Base-by-base conservation (phyloP, 2,113 vertebrate species). In the Macquaria australasica region DNA sequence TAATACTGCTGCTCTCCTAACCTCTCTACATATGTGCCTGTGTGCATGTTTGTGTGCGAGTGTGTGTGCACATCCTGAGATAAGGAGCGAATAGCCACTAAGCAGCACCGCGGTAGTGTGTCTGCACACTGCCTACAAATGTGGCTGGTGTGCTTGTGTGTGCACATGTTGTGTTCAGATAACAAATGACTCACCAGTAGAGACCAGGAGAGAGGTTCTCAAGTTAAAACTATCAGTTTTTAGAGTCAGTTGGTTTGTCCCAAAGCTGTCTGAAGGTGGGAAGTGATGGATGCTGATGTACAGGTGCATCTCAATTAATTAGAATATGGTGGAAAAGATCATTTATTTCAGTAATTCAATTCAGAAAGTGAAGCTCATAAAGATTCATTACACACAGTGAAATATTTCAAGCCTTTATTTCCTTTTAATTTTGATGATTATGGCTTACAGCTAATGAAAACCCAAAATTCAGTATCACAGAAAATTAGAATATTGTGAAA, bases 141-240 rank as follows among this genome's bases (percentile, higher is more conserved):
- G 51, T 43, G 50, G 25, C 63, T 34, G 8, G 15, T 50, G 56
- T n/a, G n/a, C n/a, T n/a, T n/a, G n/a, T n/a, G n/a, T n/a, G n/a
- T 69, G 53, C 18, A 1, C 8, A 18, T 69, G 31, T 79, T 69
- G 31, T 79, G 73, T 45, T 68, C n/a, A 67, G 73, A 85, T 88
- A 73, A 84, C 21, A 6, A 53, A 77, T 77, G 72, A 86, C 28
- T 90, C 74, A 60, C 75, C 72, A 31, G 51, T 73, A 60, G 28
- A 62, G 75, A 28, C 16, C 56, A 23, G 56, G 55, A 0, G 45
- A 81, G 66, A 53, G 18, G 53, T 50, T 74, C 63, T 77, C 72
- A 60, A 60, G 68, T 67, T 80, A 28, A 74, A 78, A 51, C 75
- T 62, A 58, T 87, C 82, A 56, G 25, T 9, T 18, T 12, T 50